Conservation (phyloP, 2,888 invertebrate genomes). For the Caenorhabditis virilis region DNA sequence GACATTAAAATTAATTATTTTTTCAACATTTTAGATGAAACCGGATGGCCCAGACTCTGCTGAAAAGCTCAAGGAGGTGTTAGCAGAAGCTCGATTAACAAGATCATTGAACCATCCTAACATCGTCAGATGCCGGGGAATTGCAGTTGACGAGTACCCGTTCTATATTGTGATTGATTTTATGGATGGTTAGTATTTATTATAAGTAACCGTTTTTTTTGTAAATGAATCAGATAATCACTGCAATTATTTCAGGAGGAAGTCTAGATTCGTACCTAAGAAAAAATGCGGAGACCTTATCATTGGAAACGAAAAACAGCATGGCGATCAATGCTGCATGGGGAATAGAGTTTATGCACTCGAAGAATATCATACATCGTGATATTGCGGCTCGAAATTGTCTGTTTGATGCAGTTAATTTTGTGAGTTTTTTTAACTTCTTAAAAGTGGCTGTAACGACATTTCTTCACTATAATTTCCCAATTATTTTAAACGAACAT, state of each 20-base stretch:
- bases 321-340: conserved; percentile 44
- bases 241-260: too few species aligned
- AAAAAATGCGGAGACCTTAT: conserved; percentile 14
- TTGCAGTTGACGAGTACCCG: conserved; percentile 81
- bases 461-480: too few species aligned
- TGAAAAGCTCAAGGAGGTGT: conserved; percentile 34
- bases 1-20: not conserved
- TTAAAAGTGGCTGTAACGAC: too few species aligned
- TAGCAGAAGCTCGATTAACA: conserved; percentile 41
- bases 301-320: conserved; percentile 23
- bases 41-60: conserved; percentile 19
- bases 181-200: too few species aligned
- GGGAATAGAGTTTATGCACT: conserved; percentile 50
- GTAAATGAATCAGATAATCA: too few species aligned
- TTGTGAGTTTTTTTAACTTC: conserved; percentile 49
- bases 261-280: conserved; percentile 30
- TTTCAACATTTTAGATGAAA: conserved; percentile 11
- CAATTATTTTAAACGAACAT: too few species aligned
- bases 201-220: too few species aligned
- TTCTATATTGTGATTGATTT: conserved; percentile 69
- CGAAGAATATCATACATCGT: conserved; percentile 41
- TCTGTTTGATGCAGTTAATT: conserved; percentile 36
- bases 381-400: conserved; percentile 51
- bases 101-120: conserved; percentile 12
- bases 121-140: conserved; percentile 38